Evolutionary conservation across 2,797 vertebrate genomes (phyloP), one percentile per base, ranked within the genome.

Genomic region (Poeciliopsis presidionis): DNA sequence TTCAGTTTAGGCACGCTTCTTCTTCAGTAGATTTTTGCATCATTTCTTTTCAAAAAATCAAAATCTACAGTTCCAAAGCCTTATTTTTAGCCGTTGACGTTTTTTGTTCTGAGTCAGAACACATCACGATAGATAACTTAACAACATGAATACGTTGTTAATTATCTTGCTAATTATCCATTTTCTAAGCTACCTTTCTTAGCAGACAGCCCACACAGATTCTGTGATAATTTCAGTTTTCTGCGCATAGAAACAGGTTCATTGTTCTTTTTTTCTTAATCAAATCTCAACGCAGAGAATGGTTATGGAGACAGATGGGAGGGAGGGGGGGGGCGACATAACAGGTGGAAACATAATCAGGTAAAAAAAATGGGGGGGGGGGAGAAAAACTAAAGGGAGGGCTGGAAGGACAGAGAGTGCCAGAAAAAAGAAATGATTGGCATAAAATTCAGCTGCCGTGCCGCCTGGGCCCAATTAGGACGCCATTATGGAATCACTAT

Each of bases 401-500:
- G 69, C 63, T 81, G 72, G 63, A 73, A 76, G 77, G 45, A 63
- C 39, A 74, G 43, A 81, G 36, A 47, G 61, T 14, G 39, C 65
- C 79, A 77, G 78, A 78, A 81, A 84, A 30, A 81, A 87, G 73
- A 86, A 63, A 88, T 93, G 89, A 94, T 86, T 89, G 89, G 91
- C 77, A 80, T 82, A 73, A 90, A 93, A 89, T 41, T 73, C 80
- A 73, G 81, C 77, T 18, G 82, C 79, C 12, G 16, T 55, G 74
- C 84, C 57, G 70, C 79, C 77, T 81, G 83, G 79, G 84, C 76
- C 87, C 90, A 92, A 93, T 94, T 94, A 92, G 65, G 89, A 81
- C 7, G 2, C 81, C 86, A 93, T 95, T 93, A 92, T 87, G 85
- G 88, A 92, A 89, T 87, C 25, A 77, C 85, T 83, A 70, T 92